A percentile compares a stretch with the other conserved stretches of the same genome.
These are phyloP conservation scores for Hexactinellida sp. DNA, from an alignment of 37 sponge, comb jelly and placozoan genomes.

Conservation along the genomic window DNA sequence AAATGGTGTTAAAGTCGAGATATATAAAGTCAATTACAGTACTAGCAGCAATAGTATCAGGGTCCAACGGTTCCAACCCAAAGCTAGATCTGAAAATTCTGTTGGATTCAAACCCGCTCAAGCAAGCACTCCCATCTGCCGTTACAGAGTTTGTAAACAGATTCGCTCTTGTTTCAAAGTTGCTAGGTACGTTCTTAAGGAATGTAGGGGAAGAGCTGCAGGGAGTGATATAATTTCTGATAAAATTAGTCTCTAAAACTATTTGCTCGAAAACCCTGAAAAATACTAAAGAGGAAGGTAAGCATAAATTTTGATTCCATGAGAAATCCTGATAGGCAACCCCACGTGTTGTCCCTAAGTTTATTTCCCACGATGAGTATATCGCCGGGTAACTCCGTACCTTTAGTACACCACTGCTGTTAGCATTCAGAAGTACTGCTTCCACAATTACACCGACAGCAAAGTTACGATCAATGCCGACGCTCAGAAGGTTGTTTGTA, in stretches of 20 bases:
- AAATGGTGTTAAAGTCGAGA: neutral
- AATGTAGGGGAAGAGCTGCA: neutral
- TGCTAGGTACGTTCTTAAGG: neutral
- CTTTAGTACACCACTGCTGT: neutral
- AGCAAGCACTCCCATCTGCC: neutral
- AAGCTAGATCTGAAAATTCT: neutral
- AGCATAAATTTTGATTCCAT: neutral
- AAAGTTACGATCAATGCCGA: neutral
- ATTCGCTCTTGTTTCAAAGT: neutral
- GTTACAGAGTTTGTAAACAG: neutral
- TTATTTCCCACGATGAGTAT: neutral
- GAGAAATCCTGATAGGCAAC: neutral
- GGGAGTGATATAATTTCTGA: neutral
- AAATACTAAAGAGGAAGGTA: neutral
- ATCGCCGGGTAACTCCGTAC: neutral
- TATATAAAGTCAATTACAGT: neutral
- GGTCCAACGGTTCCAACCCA: neutral
- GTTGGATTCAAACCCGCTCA: neutral
- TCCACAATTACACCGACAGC: slow-evolving; percentile 11
- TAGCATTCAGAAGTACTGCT: neutral
- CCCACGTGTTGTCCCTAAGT: neutral
- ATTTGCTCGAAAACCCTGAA: neutral
- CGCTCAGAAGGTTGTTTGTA: neutral
- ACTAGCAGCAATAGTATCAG: too few relatives aligned
- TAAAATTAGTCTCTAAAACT: neutral